These are phyloP conservation scores for Phyllopteryx taeniolatus DNA, from an alignment of 2,113 vertebrate genomes.

Conservation along the genomic window DNA sequence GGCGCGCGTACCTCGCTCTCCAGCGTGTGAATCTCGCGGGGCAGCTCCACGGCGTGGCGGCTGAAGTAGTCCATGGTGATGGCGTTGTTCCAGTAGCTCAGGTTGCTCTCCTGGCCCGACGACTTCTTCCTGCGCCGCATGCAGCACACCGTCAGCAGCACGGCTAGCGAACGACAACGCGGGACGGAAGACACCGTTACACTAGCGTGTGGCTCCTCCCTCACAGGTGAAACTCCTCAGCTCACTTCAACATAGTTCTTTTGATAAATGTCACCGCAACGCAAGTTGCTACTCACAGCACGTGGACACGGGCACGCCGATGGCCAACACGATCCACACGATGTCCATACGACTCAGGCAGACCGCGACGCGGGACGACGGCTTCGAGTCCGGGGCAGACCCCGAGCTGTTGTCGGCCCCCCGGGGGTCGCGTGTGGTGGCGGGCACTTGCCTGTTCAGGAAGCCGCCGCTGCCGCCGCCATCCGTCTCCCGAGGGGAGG, in stretches of 20 bases:
- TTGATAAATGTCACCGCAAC: too few species aligned
- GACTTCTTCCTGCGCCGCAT: slow-evolving; percentile 94
- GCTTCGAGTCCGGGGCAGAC: slow-evolving; percentile 76
- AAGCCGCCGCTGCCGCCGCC: slow-evolving; percentile 83
- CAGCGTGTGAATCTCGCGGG: slow-evolving; percentile 91
- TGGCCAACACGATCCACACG: slow-evolving; percentile 92
- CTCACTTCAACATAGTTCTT: too few species aligned
- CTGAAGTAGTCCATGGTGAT: slow-evolving; percentile 99
- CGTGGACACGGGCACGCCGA: slow-evolving; percentile 91
- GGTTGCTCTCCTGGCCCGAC: slow-evolving; percentile 91
- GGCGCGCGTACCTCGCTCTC: slow-evolving; percentile 84
- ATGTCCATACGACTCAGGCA: slow-evolving; percentile 95
- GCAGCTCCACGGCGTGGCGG: slow-evolving; percentile 91
- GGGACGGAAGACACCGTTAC: neutral
- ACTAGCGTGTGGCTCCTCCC: too few species aligned
- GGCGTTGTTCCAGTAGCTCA: slow-evolving; percentile 99
- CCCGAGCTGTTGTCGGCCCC: slow-evolving; percentile 81
- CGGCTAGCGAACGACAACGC: slow-evolving; percentile 72
- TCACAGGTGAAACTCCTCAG: neutral
- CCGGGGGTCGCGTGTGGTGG: slow-evolving; percentile 79
- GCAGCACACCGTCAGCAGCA: slow-evolving; percentile 94
- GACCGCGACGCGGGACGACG: slow-evolving; percentile 80
- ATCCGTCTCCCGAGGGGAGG: slow-evolving; percentile 71
- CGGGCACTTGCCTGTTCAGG: slow-evolving; percentile 85
- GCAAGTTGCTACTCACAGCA: slow-evolving; percentile 83